Evolutionary conservation across 2,888 invertebrate species (phyloP).

Genomic region (Atethmia centrago): DNA sequence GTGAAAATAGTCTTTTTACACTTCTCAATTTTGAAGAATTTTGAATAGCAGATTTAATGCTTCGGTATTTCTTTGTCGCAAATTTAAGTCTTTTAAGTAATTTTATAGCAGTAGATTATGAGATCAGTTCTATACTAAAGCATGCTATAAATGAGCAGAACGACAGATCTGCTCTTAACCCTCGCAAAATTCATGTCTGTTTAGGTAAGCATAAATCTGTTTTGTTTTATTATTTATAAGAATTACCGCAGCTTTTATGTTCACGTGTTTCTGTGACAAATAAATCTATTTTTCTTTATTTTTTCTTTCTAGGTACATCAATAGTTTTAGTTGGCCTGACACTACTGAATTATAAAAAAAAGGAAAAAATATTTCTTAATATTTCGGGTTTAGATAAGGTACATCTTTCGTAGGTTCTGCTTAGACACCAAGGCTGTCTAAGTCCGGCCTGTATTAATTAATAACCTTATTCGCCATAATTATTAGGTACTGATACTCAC

Average conservation of each 20-base stretch:
- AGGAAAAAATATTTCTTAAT: constrained; percentile 3
- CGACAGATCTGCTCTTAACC: neutral
- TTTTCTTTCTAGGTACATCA: too few species aligned
- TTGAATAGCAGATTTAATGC: constrained; percentile 7
- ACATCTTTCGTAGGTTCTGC: neutral
- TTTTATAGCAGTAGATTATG: constrained; percentile 19
- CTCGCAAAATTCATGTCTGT: too few species aligned
- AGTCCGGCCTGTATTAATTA: neutral
- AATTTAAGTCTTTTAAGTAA: neutral
- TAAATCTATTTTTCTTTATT: too few species aligned
- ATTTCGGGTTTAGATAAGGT: neutral
- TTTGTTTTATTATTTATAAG: too few species aligned
- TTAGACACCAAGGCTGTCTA: neutral
- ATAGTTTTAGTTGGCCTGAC: neutral
- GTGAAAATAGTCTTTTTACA: constrained; percentile 46
- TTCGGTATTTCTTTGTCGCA: neutral
- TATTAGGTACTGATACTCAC: neutral
- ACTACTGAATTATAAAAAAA: neutral
- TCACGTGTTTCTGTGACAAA: too few species aligned
- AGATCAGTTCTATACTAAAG: constrained; percentile 11
- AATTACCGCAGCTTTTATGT: too few species aligned
- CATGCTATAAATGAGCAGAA: neutral
- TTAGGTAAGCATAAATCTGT: too few species aligned
- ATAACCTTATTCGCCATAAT: neutral
- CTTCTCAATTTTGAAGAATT: neutral